Percentiles rank a stretch among this genome's conserved stretches.
These are phyloP conservation scores for Sapayoa aenigma DNA, from an alignment of 2,113 vertebrate genomes.

Conservation along the genomic window DNA sequence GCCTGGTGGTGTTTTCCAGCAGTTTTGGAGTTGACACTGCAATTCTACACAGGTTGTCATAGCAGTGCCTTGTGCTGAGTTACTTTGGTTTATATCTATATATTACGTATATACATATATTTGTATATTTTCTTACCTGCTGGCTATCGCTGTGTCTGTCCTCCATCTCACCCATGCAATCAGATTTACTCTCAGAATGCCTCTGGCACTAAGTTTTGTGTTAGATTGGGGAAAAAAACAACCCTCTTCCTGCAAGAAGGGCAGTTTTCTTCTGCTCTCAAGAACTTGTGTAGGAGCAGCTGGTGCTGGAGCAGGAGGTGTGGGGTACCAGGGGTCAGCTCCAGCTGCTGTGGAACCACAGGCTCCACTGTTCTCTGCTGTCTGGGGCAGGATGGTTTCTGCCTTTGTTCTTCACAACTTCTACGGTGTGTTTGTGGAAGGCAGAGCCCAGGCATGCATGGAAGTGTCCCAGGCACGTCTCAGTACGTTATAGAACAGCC, in stretches of 20 bases:
- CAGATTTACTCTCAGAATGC: not conserved
- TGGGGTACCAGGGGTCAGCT: not conserved
- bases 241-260: not conserved
- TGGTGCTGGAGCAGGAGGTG: not conserved
- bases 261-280: not conserved
- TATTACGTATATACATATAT: not conserved
- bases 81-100: not conserved
- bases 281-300: not conserved
- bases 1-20: not conserved
- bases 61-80: not conserved
- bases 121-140: not conserved
- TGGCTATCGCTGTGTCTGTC: not conserved
- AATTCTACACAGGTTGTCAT: not conserved
- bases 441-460: not conserved
- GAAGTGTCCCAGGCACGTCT: conserved; percentile 39
- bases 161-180: not conserved
- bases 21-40: not conserved
- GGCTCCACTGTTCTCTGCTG: not conserved
- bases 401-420: not conserved
- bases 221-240: not conserved
- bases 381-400: not conserved
- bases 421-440: not conserved
- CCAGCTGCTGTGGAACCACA: not conserved
- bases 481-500: not conserved
- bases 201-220: not conserved